Evolutionary conservation across 2,113 vertebrate species (phyloP), one percentile per base, ranked within the genome.

Genomic region (Apteryx mantelli): DNA sequence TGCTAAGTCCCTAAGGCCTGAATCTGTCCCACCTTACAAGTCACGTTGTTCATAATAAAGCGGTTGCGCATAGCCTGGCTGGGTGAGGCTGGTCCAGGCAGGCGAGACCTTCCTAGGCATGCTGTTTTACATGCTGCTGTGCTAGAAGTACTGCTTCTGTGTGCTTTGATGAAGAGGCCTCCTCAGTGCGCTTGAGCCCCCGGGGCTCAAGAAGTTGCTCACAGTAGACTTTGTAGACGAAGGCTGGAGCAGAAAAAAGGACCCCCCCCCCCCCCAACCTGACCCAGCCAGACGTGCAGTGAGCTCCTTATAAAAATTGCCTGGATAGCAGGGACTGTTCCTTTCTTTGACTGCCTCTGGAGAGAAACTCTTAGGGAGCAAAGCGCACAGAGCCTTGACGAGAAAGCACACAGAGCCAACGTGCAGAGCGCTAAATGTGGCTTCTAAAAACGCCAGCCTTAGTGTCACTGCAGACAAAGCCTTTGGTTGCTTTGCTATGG

Each of bases 31-130:
- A 1, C 63, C 48, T 80, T 64, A 38, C 6, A 30, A 12, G 63
- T 42, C n/a, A 1, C 0, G 0, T 11, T 58, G 64, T 53, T 30
- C 7, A n/a, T 38, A 9, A 5, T 11, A 17, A 4, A 26, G 18
- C 30, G 18, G 50, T 7, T 53, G 65, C 87, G 77, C 16, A 1
- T 28, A 28, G 46, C 13, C 22, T 26, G 65, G 14, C 52, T 38
- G 25, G 9, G 46, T 25, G 26, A 30, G 5, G 5, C 52, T 61
- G 58, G 11, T 24, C 42, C 5, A 0, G 0, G 3, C 1, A 2
- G 15, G 32, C 17, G 42, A 32, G 6, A 74, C 58, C 26, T 66
- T 24, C 68, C 64, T 26, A 34, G 36, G 4, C 10, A 3, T 0
- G 5, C 36, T 40, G 50, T 60, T 44, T 76, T 53, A 42, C 16